Evolutionary conservation across 1,140 invertebrate genomes (phyloP).

Genomic region (Nixonia krombeini): DNA sequence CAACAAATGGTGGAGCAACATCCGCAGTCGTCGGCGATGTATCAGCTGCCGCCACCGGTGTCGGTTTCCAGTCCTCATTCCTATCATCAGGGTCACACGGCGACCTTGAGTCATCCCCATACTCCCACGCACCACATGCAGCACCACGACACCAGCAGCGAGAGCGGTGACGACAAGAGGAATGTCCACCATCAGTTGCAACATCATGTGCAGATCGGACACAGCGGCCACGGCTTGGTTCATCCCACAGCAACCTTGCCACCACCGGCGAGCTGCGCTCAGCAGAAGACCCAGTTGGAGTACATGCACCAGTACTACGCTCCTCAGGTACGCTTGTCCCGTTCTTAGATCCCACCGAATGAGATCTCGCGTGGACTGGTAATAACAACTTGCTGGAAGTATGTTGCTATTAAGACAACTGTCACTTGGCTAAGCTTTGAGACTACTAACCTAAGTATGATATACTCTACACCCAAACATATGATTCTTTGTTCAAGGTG

Average conservation of each 20-base stretch:
- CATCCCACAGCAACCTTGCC: constrained; percentile 66
- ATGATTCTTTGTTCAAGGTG: no score
- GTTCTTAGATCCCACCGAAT: no score
- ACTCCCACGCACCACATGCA: constrained; percentile 66
- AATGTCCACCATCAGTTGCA: constrained; percentile 68
- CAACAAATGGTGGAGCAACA: constrained; percentile 63
- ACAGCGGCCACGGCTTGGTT: constrained; percentile 60
- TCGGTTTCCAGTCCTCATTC: constrained; percentile 67
- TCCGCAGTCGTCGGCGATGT: constrained; percentile 68
- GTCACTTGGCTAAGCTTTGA: no score
- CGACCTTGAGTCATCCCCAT: constrained; percentile 61
- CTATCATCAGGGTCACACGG: constrained; percentile 63
- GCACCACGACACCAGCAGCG: constrained; percentile 67
- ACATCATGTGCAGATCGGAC: constrained; percentile 65
- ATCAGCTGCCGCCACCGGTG: constrained; percentile 70
- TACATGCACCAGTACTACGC: constrained; percentile 69
- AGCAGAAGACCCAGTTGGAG: constrained; percentile 68
- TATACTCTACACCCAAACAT: no score
- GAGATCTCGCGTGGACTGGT: no score
- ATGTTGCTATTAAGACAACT: no score
- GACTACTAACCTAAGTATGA: no score
- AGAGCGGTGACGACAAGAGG: constrained; percentile 68
- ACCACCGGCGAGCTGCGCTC: constrained; percentile 65
- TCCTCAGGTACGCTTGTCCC: constrained; percentile 63
- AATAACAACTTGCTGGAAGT: no score